Base-by-base conservation (phyloP, 37 sponge, comb jelly and placozoan genomes). In the Bolinopsis microptera region DNA sequence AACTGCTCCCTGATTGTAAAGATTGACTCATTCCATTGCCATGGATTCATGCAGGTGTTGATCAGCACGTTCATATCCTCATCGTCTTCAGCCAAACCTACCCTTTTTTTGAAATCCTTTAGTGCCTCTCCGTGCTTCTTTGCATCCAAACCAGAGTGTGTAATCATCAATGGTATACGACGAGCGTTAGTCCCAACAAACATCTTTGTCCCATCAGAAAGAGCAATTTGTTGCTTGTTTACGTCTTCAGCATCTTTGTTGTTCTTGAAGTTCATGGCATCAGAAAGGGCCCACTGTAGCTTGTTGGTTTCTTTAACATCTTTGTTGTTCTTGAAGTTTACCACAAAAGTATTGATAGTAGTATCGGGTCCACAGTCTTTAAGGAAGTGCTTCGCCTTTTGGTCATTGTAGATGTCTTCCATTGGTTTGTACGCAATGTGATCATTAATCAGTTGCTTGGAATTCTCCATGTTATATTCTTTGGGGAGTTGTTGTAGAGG, bases 181-280 rank as follows among this genome's bases (percentile, higher is more conserved):
- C 74, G 5, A 5, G 74, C 5, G 18, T 70, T n/a, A 22, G 74
- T 24, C 25, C 74, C 74, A 70, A 70, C 74, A 26, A 70, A 70
- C 5, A 70, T 70, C n/a, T n/a, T n/a, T n/a, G n/a, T n/a, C n/a
- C n/a, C n/a, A n/a, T n/a, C n/a, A n/a, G n/a, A n/a, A n/a, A n/a
- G n/a, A n/a, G n/a, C n/a, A n/a, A n/a, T n/a, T n/a, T n/a, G n/a
- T n/a, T n/a, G n/a, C n/a, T n/a, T n/a, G n/a, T n/a, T n/a, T n/a
- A n/a, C n/a, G n/a, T n/a, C n/a, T n/a, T n/a, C n/a, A n/a, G n/a
- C n/a, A n/a, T n/a, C n/a, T n/a, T n/a, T n/a, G n/a, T n/a, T n/a
- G n/a, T n/a, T n/a, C n/a, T n/a, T n/a, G n/a, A n/a, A n/a, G 74
- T 70, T 70, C 74, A 70, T 70, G 25, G 74, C 74, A 22, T 70